phyloP scores from a whole-genome alignment of 2,113 vertebrate genomes.

The Amblyopsis rosae region DNA sequence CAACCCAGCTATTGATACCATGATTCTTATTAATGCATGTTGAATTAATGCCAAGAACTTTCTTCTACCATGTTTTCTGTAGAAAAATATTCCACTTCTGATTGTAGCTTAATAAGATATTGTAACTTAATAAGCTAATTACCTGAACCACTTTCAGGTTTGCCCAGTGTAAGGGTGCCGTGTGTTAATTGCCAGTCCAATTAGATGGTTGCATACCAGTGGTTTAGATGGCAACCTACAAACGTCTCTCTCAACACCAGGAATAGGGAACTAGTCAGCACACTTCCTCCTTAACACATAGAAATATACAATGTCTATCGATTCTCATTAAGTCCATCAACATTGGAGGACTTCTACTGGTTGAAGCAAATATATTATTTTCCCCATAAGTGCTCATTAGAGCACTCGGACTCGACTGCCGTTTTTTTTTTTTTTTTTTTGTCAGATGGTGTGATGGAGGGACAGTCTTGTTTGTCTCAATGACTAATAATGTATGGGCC shows the following conservation, averaged over 20 bases:
- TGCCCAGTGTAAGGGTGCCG: constrained; percentile 22
- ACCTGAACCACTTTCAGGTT: constrained; percentile 21
- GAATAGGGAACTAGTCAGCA: constrained; percentile 31
- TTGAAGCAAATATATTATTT: constrained; percentile 64
- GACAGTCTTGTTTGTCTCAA: constrained; percentile 62
- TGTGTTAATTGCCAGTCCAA: constrained; percentile 65
- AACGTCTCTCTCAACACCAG: constrained; percentile 34
- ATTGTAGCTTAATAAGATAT: constrained; percentile 21
- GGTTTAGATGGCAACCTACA: constrained; percentile 30
- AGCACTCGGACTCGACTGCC: constrained; percentile 65
- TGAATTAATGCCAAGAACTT: not conserved
- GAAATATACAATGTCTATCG: constrained; percentile 61
- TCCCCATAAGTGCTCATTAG: constrained; percentile 73
- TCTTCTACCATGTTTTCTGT: constrained; percentile 13
- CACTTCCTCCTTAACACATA: constrained; percentile 24
- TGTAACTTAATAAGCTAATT: constrained; percentile 21
- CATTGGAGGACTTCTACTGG: constrained; percentile 44
- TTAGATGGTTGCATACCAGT: constrained; percentile 50
- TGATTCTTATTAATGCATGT: too few species aligned
- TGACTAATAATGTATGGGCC: constrained; percentile 73
- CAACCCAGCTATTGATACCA: too few species aligned
- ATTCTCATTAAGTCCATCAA: constrained; percentile 68
- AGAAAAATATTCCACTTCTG: constrained; percentile 35
- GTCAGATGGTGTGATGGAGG: constrained; percentile 59
- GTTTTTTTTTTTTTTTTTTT: constrained; percentile 61